Percentiles rank a stretch among this genome's conserved stretches.
phyloP scores from a whole-genome alignment of 2,888 invertebrate genomes.

The Scaptomyza parva region DNA sequence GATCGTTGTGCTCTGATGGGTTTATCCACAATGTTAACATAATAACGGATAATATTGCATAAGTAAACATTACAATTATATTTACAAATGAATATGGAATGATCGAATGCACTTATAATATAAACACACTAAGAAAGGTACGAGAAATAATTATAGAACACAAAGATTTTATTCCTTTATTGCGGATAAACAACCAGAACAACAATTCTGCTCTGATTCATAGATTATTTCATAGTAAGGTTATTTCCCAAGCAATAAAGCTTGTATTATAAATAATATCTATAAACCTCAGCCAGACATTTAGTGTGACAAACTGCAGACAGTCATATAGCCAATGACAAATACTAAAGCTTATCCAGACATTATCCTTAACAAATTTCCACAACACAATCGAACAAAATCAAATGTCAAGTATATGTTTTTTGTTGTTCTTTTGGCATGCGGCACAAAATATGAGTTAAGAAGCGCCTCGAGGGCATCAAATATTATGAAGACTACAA shows the following conservation, averaged over 20 bases:
- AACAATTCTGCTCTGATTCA: not conserved
- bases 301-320: constrained; percentile 17
- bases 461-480: constrained; percentile 36
- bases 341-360: constrained; percentile 9
- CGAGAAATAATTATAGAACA: no score
- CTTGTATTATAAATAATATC: not conserved
- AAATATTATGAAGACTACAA: constrained; percentile 44
- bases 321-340: constrained; percentile 1
- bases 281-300: constrained; percentile 4
- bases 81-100: no score
- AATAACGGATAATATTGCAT: not conserved
- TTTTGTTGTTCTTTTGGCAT: constrained; percentile 10
- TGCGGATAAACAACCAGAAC: not conserved
- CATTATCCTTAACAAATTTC: not conserved
- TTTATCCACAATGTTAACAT: not conserved
- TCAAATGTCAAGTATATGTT: constrained; percentile 11
- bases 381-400: constrained; percentile 4
- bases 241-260: constrained; percentile 2
- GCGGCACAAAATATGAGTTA: constrained; percentile 20
- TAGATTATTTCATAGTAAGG: not conserved
- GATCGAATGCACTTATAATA: not conserved
- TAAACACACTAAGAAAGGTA: not conserved
- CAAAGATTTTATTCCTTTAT: not conserved
- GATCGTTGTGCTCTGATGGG: constrained; percentile 7
- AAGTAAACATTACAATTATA: not conserved